These are phyloP conservation scores for Oxygymnocypris stewartii DNA, from an alignment of 2,113 vertebrate species.

Conservation along the genomic window DNA sequence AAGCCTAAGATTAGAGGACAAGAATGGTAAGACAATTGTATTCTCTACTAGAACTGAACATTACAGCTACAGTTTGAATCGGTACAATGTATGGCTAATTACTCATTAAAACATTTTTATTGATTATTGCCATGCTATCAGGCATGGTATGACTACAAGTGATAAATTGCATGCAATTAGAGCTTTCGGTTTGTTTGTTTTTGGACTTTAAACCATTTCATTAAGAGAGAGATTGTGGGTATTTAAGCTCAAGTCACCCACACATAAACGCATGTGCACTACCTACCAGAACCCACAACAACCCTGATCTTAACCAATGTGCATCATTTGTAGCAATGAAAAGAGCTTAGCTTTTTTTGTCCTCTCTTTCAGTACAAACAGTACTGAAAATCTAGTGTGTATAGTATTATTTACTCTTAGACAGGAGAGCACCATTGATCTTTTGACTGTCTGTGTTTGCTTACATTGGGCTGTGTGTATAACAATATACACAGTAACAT, in stretches of 20 bases:
- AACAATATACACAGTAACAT: background rate
- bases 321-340: background rate
- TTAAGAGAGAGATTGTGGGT: background rate
- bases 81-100: background rate
- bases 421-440: background rate
- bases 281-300: background rate
- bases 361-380: background rate
- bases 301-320: background rate
- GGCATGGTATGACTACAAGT: background rate
- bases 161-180: background rate
- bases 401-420: background rate
- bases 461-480: background rate
- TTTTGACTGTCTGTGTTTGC: background rate
- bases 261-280: background rate
- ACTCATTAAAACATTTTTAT: background rate
- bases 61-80: background rate
- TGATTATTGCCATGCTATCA: background rate
- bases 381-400: background rate
- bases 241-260: background rate
- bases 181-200: background rate
- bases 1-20: conserved; percentile 81
- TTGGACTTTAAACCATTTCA: conserved; percentile 18
- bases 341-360: background rate
- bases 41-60: background rate
- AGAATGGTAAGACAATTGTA: conserved; percentile 72